Conservation (phyloP, 1,140 invertebrate species). For the Micrasema minimum region DNA sequence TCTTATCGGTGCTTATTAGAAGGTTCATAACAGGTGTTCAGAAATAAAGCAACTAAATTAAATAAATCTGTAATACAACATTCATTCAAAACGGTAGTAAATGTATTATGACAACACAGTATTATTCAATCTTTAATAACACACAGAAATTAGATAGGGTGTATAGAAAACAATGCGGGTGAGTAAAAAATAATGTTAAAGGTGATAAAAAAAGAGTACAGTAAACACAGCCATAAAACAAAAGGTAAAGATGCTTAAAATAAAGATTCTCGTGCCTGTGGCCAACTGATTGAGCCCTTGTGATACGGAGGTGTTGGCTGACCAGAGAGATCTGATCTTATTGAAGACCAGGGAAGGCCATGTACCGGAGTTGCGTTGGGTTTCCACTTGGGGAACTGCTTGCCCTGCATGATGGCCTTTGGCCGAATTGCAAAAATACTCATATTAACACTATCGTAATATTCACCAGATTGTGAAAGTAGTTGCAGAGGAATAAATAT, state of each 20-base stretch:
- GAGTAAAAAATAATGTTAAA: too few species aligned
- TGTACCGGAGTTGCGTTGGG: conserved; percentile 60
- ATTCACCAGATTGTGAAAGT: too few species aligned
- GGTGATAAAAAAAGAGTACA: too few species aligned
- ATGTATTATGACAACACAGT: too few species aligned
- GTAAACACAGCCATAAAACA: conserved; percentile 25
- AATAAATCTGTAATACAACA: not conserved
- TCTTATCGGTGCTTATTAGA: conserved; percentile 40
- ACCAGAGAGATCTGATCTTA: conserved; percentile 89
- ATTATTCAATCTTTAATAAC: too few species aligned
- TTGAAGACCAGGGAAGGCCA: conserved; percentile 83
- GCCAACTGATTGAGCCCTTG: conserved; percentile 83
- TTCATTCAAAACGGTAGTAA: not conserved
- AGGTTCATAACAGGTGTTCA: conserved; percentile 43
- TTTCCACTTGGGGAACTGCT: conserved; percentile 29
- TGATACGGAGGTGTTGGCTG: conserved; percentile 74
- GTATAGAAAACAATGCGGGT: conserved; percentile 46
- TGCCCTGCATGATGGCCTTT: conserved; percentile 19
- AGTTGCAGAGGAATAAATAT: too few species aligned
- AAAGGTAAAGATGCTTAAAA: conserved; percentile 22
- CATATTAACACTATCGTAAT: not conserved
- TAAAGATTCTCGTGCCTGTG: conserved; percentile 66
- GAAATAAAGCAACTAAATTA: not conserved
- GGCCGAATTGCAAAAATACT: conserved; percentile 17
- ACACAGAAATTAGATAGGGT: not conserved